Evolutionary conservation across 2,113 vertebrate genomes (phyloP), one percentile per base, ranked within the genome.

Genomic region (Apteryx owenii): DNA sequence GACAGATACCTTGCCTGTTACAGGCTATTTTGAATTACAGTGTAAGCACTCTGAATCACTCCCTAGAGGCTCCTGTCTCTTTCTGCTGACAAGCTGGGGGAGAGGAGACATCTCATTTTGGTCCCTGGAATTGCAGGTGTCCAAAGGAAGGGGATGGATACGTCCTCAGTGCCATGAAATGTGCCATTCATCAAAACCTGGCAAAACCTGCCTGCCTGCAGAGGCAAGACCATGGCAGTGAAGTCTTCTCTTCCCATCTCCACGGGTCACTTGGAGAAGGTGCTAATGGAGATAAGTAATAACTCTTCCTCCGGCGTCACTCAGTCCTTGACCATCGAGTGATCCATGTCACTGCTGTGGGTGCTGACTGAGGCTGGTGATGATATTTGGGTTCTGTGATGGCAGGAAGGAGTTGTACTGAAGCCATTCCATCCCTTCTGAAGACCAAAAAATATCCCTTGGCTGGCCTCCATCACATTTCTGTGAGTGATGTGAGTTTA

Each of bases 141-240:
- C 28, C 76, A 15, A 51, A 76, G 29, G 36, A 89, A 22, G 0
- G 0, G 4, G 3, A 8, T 54, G 31, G 38, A 79, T 79, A 4
- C 3, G 3, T 36, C 42, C 4, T 9, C 0, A 0, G 25, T 10
- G 14, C 28, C 25, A 21, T 25, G 65, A 78, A 86, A 79, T 22
- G 4, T 21, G 10, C 4, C 1, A 1, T 56, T 73, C 12, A 48
- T 79, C 11, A 26, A 84, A 92, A 81, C 2, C 5, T n/a, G 62
- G 28, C 38, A 81, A 36, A 81, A 44, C 8, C 1, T 13, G 2
- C 2, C 40, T 92, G 23, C 38, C 60, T 68, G 38, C 22, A 61
- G 14, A 44, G 10, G 38, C 29, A 73, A 53, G 1, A 2, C 8
- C 38, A 60, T 38, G 36, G 13, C 54, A 81, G 17, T 8, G 76